Evolutionary conservation across 2,888 invertebrate genomes (phyloP), one percentile per base, ranked within the genome.

Genomic region (Tupiocoris notatus): DNA sequence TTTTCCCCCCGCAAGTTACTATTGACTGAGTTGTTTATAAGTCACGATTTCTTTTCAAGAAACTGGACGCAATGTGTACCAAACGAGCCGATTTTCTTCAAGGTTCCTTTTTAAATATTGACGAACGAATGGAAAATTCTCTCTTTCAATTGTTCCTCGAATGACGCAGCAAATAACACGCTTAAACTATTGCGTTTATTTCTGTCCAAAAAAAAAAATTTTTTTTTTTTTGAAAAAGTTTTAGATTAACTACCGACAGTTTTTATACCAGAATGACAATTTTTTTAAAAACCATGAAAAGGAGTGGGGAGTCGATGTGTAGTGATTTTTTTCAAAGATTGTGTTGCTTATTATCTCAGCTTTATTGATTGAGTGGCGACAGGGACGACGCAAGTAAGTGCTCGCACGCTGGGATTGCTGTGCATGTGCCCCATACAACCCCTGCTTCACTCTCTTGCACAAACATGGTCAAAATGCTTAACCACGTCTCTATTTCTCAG

Each of bases 371-470:
- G 68, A 76, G 76, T 68, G 68, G 76, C 68, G 75, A 76, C 76
- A 65, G 76, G 76, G 65, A 68, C 58, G 65, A 65, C 65, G 76
- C 76, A 76, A 76, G 76, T 76, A 77, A 77, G 77, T 73, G 71
- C 65, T 77, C 64, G 77, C 77, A 77, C 77, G 77, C 77, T 77
- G 77, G 77, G 77, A 77, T 77, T 77, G 77, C 77, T 67, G 77
- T 77, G 70, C 77, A 73, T 73, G 73, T 58, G 70, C 71, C 62
- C 77, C 76, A 75, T 67, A 77, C 77, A 68, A 63, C 65, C 68
- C 79, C 73, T 73, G 78, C 79, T 79, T 79, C 78, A 78, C 79
- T 78, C 77, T 80, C 78, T 78, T 80, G 80, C 80, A 80, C 80
- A 79, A 75, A 78, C 59, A 76, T 77, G 76, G 76, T 78, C 67